Conservation (phyloP, 2,888 invertebrate genomes). For the Clitarchus hookeri region DNA sequence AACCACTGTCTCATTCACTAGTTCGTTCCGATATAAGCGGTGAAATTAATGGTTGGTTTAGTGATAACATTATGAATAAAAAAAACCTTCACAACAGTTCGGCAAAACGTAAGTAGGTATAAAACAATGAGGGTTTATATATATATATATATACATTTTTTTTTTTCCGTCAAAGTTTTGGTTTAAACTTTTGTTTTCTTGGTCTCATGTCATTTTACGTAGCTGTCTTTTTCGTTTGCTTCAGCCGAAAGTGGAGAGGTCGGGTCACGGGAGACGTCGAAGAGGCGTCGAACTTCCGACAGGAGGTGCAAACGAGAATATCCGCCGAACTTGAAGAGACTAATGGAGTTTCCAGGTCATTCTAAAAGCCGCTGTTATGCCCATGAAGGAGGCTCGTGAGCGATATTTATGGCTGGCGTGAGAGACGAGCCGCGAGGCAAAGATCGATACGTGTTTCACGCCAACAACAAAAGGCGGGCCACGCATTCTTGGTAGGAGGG, state of each 20-base stretch:
- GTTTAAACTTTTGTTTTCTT: too few species aligned
- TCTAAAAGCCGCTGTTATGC: background rate
- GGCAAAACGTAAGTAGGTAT: too few species aligned
- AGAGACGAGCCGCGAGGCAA: background rate
- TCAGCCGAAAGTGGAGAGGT: background rate
- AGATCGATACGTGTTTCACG: background rate
- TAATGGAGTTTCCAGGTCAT: constrained; percentile 9
- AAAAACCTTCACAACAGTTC: too few species aligned
- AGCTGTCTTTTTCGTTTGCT: too few species aligned
- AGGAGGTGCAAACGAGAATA: background rate
- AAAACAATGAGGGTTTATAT: too few species aligned
- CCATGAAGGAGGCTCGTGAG: background rate
- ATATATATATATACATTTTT: too few species aligned
- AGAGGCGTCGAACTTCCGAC: background rate
- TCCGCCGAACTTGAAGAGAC: background rate
- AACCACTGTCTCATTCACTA: too few species aligned
- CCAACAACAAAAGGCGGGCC: background rate
- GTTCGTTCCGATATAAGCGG: too few species aligned
- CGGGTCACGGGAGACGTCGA: background rate
- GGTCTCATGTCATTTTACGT: too few species aligned
- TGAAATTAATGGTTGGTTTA: too few species aligned
- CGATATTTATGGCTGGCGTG: background rate
- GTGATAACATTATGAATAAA: too few species aligned
- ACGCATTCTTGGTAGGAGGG: background rate
- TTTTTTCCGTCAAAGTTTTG: too few species aligned